These are phyloP conservation scores for Sminthurides bifidus DNA, from an alignment of 1,140 invertebrate genomes.

Conservation along the genomic window DNA sequence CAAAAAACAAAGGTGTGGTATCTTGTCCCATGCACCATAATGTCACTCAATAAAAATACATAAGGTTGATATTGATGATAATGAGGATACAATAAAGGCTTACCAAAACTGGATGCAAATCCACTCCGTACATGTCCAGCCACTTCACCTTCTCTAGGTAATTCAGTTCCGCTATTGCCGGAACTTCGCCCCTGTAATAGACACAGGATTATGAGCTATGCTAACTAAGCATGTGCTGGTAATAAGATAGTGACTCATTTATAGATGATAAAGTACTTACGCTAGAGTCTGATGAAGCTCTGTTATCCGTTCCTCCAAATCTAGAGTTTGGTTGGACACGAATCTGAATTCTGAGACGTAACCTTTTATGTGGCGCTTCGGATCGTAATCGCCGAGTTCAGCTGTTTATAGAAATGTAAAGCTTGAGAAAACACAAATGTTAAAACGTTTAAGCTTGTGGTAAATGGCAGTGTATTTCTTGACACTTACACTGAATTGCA, in stretches of 20 bases:
- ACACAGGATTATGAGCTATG: conserved; percentile 15
- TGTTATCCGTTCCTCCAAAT: conserved; percentile 74
- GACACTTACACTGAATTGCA: conserved; percentile 86
- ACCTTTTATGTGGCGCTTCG: conserved; percentile 69
- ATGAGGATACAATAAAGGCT: too few relatives aligned
- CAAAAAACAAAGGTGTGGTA: neutral
- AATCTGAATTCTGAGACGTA: conserved; percentile 97
- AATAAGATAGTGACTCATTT: neutral
- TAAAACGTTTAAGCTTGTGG: neutral
- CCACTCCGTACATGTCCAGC: conserved; percentile 72
- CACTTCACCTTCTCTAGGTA: conserved; percentile 70
- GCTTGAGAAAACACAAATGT: neutral
- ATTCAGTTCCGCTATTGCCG: conserved; percentile 56
- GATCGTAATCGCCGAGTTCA: conserved; percentile 94
- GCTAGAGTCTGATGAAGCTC: conserved; percentile 76
- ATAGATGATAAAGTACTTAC: conserved; percentile 44
- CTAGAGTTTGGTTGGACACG: conserved; percentile 80
- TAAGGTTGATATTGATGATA: too few relatives aligned
- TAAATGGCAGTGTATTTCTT: neutral
- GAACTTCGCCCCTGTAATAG: conserved; percentile 50
- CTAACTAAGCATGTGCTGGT: neutral
- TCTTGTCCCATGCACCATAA: neutral
- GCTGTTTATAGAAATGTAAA: conserved; percentile 58
- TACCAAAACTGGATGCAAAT: conserved; percentile 64
- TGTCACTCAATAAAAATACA: too few relatives aligned